A percentile compares a stretch with the other conserved stretches of the same genome.
phyloP scores from a whole-genome alignment of 2,797 vertebrate genomes.

The Dicrostonyx torquatus region DNA sequence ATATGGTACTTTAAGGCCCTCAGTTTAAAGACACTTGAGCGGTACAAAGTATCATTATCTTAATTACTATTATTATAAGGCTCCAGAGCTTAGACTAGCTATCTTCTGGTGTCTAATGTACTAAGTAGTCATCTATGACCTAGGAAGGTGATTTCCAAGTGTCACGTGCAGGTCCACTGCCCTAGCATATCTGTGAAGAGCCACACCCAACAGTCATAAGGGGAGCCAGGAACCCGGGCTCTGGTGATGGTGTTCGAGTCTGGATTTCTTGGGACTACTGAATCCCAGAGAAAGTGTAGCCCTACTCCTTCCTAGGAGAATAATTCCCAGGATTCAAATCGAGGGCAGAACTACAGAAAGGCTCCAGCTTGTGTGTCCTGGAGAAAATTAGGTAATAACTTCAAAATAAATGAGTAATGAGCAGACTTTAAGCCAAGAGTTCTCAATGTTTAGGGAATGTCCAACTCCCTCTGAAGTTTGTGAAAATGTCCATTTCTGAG shows the following conservation, averaged over 20 bases:
- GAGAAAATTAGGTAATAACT: slow-evolving; percentile 25
- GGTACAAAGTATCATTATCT: slow-evolving; percentile 79
- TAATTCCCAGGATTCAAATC: slow-evolving; percentile 46
- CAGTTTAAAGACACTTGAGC: slow-evolving; percentile 74
- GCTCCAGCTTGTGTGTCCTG: not conserved
- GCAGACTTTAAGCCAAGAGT: not conserved
- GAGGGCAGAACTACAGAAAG: slow-evolving; percentile 38
- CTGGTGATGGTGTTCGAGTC: not conserved
- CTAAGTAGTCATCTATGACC: slow-evolving; percentile 57
- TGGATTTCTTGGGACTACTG: not conserved
- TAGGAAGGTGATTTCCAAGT: slow-evolving; percentile 59
- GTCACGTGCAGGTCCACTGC: not conserved
- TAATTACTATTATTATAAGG: slow-evolving; percentile 82
- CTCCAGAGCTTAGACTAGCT: slow-evolving; percentile 71
- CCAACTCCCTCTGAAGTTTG: not conserved
- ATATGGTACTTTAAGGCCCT: slow-evolving; percentile 69
- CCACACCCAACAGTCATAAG: not conserved
- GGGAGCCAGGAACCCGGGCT: not conserved
- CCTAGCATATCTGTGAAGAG: not conserved
- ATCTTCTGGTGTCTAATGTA: slow-evolving; percentile 68
- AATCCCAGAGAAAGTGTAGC: not conserved
- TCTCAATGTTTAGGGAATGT: not conserved
- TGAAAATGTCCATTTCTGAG: slow-evolving; percentile 3
- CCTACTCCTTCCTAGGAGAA: not conserved
- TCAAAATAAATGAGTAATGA: slow-evolving; percentile 22